Evolutionary conservation across 2,888 invertebrate species (phyloP), one percentile per base, ranked within the genome.

Genomic region (Alloscopus bannaensis): DNA sequence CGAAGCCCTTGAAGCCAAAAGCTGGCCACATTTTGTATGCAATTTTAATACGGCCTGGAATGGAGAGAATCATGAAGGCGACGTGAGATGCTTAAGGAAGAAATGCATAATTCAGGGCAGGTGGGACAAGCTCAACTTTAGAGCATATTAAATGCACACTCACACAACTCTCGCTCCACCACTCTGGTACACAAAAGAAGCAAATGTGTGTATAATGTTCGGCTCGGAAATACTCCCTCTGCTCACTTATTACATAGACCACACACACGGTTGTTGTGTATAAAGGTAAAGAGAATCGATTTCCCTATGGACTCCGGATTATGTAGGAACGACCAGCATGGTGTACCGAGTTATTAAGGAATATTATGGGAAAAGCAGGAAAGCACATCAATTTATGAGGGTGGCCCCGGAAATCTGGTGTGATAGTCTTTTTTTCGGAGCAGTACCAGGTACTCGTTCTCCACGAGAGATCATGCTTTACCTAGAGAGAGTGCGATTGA

Each of bases 81-180:
- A n/a, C n/a, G n/a, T n/a, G 13, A 36, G 36, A 36, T 36, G 36
- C 36, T 36, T 36, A 36, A 52, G 45, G 13, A 66, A 66, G 29
- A 13, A 31, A 66, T 66, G 42, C 69, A 69, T 69, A 42, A 69
- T 69, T 69, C 69, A 69, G 36, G 26, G 26, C 52, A 50, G 52
- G 66, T 66, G 52, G 66, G 50, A 66, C 28, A 45, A n/a, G n/a
- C 52, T 26, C 28, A n/a, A 13, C 45, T 47, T 16, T 8, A 36
- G 36, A 36, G 6, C 6, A 13, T 36, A 6, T 36, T 36, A 13
- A 6, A 8, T 36, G 36, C 36, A 36, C 36, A 36, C 8, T 36
- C 36, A 36, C 13, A 36, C 36, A 36, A 36, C n/a, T n/a, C n/a
- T n/a, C n/a, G n/a, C n/a, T n/a, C n/a, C n/a, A n/a, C n/a, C n/a